Evolutionary conservation across 2,888 invertebrate species (phyloP).

Genomic region (Andrena minutula): DNA sequence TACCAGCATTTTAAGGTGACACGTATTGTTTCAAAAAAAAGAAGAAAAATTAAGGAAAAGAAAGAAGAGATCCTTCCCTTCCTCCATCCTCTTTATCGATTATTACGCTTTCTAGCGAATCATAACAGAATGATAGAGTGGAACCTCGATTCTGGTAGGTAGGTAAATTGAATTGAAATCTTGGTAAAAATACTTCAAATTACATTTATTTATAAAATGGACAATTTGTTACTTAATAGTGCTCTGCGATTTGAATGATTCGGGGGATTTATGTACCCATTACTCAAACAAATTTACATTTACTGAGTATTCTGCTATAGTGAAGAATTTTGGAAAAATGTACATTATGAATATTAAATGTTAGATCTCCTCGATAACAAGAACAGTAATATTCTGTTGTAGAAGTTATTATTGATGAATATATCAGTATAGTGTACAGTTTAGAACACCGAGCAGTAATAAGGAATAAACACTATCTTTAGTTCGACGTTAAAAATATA

Average conservation of each 20-base stretch:
- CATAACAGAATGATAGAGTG: slow-evolving; percentile 13
- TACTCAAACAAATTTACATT: too few relatives aligned
- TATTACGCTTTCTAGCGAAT: slow-evolving; percentile 17
- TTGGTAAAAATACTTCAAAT: slow-evolving; percentile 5
- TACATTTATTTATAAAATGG: not conserved
- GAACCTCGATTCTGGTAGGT: slow-evolving; percentile 25
- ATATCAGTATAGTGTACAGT: too few relatives aligned
- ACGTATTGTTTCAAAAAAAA: slow-evolving; percentile 34
- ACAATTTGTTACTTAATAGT: not conserved
- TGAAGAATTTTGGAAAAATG: too few relatives aligned
- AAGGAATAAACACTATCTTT: not conserved
- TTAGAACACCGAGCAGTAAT: not conserved
- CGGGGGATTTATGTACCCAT: too few relatives aligned
- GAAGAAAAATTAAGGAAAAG: slow-evolving; percentile 1
- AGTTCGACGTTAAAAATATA: slow-evolving; percentile 6
- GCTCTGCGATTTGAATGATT: not conserved
- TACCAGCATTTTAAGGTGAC: slow-evolving; percentile 26
- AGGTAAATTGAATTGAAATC: slow-evolving; percentile 7
- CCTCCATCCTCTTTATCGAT: slow-evolving; percentile 16
- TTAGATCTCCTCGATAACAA: too few relatives aligned
- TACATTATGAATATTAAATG: too few relatives aligned
- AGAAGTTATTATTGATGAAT: not conserved
- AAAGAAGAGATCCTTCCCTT: slow-evolving; percentile 23
- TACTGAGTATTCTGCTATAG: too few relatives aligned
- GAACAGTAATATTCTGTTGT: not conserved